phyloP scores from a whole-genome alignment of 1,140 invertebrate genomes.

The Ylistrum balloti region DNA sequence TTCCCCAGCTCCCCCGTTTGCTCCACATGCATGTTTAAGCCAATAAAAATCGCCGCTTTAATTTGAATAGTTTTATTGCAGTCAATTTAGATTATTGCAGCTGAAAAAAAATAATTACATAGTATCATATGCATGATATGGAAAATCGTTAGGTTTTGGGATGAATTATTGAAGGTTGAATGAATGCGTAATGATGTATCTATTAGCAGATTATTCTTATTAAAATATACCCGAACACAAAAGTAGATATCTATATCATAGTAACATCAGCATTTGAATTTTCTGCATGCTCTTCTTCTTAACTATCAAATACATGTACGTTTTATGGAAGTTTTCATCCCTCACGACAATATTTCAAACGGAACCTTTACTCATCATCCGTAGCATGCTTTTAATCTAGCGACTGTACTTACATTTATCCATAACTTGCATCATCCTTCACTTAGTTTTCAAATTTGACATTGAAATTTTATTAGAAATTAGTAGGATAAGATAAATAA shows the following conservation, averaged over 20 bases:
- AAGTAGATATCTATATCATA: no score
- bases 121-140: no score
- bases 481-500: neutral
- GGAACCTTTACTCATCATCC: neutral
- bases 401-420: neutral
- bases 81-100: no score
- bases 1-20: no score
- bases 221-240: no score
- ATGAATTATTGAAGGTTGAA: neutral
- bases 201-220: neutral
- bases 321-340: neutral
- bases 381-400: neutral
- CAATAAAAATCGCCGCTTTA: neutral
- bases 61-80: neutral
- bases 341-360: neutral
- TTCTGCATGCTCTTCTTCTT: neutral
- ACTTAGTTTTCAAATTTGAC: neutral
- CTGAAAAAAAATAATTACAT: no score
- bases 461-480: neutral
- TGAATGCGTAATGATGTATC: neutral
- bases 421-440: neutral
- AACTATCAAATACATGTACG: neutral
- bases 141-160: neutral
- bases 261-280: no score
- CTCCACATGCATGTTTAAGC: neutral